These are phyloP conservation scores for Meda fulgida DNA, from an alignment of 2,797 vertebrate species.

Conservation along the genomic window DNA sequence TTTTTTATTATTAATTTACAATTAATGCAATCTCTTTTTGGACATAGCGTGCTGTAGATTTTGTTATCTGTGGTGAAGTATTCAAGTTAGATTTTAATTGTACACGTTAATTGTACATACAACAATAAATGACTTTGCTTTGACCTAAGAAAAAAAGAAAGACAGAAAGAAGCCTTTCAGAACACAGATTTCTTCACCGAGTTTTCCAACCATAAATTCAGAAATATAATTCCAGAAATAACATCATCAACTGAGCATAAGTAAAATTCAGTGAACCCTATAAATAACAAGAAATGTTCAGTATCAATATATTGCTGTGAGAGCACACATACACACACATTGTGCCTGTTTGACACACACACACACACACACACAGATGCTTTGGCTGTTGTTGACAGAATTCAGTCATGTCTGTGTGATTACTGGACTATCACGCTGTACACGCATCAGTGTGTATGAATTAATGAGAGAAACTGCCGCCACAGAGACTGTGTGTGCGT, in stretches of 20 bases:
- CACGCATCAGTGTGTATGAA: conserved; percentile 66
- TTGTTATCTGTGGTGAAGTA: neutral
- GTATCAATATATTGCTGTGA: neutral
- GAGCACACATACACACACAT: conserved; percentile 13
- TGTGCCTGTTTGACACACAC: neutral
- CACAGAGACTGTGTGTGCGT: conserved; percentile 48
- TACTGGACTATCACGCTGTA: conserved; percentile 66
- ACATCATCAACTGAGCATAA: neutral
- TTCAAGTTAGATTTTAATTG: neutral
- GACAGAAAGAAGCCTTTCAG: neutral
- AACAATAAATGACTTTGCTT: neutral
- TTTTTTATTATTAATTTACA: too few relatives aligned
- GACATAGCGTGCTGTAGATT: too few relatives aligned
- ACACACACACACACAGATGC: conserved; percentile 55
- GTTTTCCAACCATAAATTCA: conserved; percentile 3
- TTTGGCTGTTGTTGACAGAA: conserved; percentile 66
- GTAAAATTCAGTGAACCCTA: conserved; percentile 27
- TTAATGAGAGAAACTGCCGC: conserved; percentile 59
- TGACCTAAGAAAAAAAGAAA: too few relatives aligned
- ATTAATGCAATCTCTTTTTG: too few relatives aligned
- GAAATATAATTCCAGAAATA: conserved; percentile 17
- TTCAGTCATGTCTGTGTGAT: conserved; percentile 67
- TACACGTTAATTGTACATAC: neutral
- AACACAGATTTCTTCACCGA: neutral
- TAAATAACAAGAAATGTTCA: conserved; percentile 5